Evolutionary conservation across 2,113 vertebrate species (phyloP).

Genomic region (Chaetorhynchus papuensis): DNA sequence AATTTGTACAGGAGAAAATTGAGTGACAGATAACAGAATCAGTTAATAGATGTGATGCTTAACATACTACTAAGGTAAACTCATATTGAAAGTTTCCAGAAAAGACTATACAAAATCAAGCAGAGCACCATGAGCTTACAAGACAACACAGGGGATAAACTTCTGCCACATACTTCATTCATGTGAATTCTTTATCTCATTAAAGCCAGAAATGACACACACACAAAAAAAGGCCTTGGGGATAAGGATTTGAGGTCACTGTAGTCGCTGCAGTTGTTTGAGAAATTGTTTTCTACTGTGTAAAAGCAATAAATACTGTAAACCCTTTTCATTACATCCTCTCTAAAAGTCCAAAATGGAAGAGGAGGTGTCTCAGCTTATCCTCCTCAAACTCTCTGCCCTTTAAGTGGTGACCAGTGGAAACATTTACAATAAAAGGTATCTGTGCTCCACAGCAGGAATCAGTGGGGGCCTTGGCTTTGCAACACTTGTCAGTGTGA

Average conservation of each 20-base stretch:
- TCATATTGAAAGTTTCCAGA: not conserved
- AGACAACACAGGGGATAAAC: not conserved
- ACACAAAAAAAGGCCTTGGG: not conserved
- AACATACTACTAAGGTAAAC: not conserved
- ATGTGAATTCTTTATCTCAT: not conserved
- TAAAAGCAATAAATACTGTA: not conserved
- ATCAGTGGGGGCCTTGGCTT: not conserved
- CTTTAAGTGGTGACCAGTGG: not conserved
- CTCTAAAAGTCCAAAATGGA: not conserved
- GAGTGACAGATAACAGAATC: not conserved
- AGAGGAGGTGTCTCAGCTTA: not conserved
- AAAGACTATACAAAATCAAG: not conserved
- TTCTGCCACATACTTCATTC: not conserved
- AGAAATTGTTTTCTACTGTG: not conserved
- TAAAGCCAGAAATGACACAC: not conserved
- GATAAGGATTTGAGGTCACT: not conserved
- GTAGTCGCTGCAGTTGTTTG: not conserved
- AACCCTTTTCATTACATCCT: not conserved
- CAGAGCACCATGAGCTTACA: not conserved
- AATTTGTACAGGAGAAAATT: not conserved
- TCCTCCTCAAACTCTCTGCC: not conserved
- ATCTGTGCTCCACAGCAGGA: not conserved
- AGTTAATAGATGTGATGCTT: not conserved
- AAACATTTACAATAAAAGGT: not conserved
- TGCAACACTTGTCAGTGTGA: fast-evolving